These are phyloP conservation scores for Brienomyrus longianalis DNA, from an alignment of 2,113 vertebrate species.

Conservation along the genomic window DNA sequence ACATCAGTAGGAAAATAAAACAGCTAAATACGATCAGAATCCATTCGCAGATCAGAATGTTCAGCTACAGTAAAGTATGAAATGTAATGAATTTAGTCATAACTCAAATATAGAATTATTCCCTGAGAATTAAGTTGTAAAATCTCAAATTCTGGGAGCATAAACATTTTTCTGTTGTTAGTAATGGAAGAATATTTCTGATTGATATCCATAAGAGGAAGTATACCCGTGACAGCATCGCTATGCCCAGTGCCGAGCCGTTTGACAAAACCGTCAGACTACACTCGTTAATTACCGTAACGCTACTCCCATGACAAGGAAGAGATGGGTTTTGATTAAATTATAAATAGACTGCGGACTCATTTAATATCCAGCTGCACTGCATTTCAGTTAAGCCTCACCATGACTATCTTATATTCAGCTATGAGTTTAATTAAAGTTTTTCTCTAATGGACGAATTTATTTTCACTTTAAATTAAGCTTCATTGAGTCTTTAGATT, in stretches of 20 bases:
- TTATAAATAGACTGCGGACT: not conserved
- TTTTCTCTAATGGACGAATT: not conserved
- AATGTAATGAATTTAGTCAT: not conserved
- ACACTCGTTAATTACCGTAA: not conserved
- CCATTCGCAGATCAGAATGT: not conserved
- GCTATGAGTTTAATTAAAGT: not conserved
- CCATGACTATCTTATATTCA: not conserved
- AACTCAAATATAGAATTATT: not conserved
- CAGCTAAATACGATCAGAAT: not conserved
- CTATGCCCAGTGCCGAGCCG: not conserved
- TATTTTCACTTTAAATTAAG: not conserved
- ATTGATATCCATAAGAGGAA: not conserved
- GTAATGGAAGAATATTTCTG: not conserved
- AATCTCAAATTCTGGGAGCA: not conserved
- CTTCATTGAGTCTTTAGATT: not conserved
- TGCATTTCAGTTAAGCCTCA: not conserved
- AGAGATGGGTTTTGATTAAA: not conserved
- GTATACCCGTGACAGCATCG: not conserved
- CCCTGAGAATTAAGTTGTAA: not conserved
- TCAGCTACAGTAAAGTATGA: not conserved
- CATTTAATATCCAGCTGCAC: not conserved
- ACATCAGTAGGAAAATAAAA: not conserved
- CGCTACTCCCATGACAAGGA: not conserved
- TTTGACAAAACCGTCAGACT: not conserved
- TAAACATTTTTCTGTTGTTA: not conserved